Percentiles rank a stretch among this genome's conserved stretches.
Evolutionary conservation across 2,113 vertebrate species (phyloP).

Genomic region (Bambusicola thoracicus): DNA sequence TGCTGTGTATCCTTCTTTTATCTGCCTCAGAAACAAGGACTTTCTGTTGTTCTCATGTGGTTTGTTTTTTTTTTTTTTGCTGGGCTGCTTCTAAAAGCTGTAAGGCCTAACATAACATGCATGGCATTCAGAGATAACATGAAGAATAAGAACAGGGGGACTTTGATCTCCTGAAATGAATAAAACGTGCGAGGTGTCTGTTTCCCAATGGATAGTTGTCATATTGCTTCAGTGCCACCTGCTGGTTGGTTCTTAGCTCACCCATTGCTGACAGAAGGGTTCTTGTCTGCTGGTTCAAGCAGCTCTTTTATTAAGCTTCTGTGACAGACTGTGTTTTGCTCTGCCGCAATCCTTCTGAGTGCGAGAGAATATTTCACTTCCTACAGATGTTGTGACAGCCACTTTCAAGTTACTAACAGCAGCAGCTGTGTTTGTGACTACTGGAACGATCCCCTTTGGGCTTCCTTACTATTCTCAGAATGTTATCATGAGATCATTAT

Average conservation of each 20-base stretch:
- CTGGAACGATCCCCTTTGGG: not conserved
- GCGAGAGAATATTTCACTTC: not conserved
- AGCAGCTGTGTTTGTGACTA: not conserved
- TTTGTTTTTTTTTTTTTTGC: not conserved
- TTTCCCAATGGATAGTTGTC: not conserved
- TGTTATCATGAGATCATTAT: not conserved
- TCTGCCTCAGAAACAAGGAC: not conserved
- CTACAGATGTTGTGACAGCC: not conserved
- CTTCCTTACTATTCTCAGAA: not conserved
- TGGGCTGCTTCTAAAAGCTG: not conserved
- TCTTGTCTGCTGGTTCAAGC: not conserved
- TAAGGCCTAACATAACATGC: not conserved
- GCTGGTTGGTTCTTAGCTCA: not conserved
- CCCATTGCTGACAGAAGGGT: fast-evolving
- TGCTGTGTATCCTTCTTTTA: not conserved
- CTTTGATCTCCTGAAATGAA: not conserved
- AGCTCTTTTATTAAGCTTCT: not conserved
- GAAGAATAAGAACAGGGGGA: not conserved
- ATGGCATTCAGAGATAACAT: not conserved
- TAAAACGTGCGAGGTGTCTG: not conserved
- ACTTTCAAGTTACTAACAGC: not conserved
- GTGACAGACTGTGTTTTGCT: not conserved
- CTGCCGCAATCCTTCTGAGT: not conserved
- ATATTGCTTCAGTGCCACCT: slow-evolving; percentile 33
- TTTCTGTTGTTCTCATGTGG: not conserved